A percentile compares a stretch with the other conserved stretches of the same genome.
Evolutionary conservation across 2,888 invertebrate genomes (phyloP).

Genomic region (Notocelia uddmanniana): DNA sequence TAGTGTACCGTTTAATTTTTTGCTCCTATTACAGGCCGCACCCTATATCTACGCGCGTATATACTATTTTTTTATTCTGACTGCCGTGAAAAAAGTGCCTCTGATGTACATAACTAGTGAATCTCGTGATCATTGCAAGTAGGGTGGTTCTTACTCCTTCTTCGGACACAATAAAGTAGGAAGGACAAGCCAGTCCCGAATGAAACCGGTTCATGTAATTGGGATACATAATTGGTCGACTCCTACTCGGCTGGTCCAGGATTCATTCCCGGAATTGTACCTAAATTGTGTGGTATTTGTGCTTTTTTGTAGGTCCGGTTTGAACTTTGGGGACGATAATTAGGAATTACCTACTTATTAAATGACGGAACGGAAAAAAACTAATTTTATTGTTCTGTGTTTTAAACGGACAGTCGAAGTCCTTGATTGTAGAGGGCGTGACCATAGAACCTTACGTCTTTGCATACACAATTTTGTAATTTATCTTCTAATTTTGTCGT

Average conservation of each 20-base stretch:
- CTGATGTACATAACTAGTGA: not conserved
- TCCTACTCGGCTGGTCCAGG: slow-evolving; percentile 15
- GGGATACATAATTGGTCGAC: slow-evolving; percentile 24
- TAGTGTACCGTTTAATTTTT: no score
- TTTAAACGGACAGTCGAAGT: no score
- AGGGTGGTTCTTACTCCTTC: not conserved
- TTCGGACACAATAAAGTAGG: not conserved
- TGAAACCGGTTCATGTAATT: slow-evolving; percentile 29
- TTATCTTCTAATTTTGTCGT: no score
- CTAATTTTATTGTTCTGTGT: no score
- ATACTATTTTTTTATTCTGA: not conserved
- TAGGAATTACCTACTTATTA: not conserved
- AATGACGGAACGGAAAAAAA: no score
- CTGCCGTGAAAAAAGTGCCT: not conserved
- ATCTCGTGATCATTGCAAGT: not conserved
- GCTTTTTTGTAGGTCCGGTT: slow-evolving; percentile 7
- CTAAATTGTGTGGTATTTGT: slow-evolving; percentile 31
- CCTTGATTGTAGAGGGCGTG: no score
- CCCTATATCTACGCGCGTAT: no score
- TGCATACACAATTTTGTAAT: no score
- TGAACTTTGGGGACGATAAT: not conserved
- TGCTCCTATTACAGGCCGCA: no score
- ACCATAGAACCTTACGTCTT: no score
- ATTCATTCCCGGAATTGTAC: slow-evolving; percentile 9
- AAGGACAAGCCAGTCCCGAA: slow-evolving; percentile 7